Conservation (phyloP, 2,113 vertebrate genomes). For the Pelecanus crispus region DNA sequence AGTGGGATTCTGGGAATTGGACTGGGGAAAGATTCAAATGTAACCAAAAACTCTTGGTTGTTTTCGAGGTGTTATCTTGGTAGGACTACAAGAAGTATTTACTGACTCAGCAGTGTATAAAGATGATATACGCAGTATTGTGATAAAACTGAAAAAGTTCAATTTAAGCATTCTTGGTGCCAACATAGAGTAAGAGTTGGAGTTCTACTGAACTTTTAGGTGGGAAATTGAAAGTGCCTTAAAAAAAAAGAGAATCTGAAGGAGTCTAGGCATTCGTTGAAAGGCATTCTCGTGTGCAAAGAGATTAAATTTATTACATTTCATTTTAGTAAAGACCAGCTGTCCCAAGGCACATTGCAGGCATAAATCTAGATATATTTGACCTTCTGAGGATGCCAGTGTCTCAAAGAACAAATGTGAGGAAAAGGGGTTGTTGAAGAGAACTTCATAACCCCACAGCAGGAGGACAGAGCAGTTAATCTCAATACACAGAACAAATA, state of each 20-base stretch:
- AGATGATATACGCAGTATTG: rapidly evolving
- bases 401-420: neutral
- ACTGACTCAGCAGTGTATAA: neutral
- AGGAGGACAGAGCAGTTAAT: neutral
- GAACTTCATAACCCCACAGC: neutral
- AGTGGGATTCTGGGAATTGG: neutral
- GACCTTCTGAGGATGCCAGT: neutral
- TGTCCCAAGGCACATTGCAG: rapidly evolving
- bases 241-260: neutral
- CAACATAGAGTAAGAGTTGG: neutral
- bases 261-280: neutral
- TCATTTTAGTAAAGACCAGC: neutral
- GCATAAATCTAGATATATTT: neutral
- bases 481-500: neutral
- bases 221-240: neutral
- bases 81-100: neutral
- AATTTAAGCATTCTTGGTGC: neutral
- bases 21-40: neutral
- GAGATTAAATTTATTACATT: neutral
- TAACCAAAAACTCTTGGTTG: neutral
- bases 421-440: neutral
- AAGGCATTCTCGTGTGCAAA: neutral
- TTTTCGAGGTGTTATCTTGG: neutral
- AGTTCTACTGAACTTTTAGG: neutral
- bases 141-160: neutral